Conservation (phyloP, 1,140 invertebrate genomes). For the Popillia japonica region DNA sequence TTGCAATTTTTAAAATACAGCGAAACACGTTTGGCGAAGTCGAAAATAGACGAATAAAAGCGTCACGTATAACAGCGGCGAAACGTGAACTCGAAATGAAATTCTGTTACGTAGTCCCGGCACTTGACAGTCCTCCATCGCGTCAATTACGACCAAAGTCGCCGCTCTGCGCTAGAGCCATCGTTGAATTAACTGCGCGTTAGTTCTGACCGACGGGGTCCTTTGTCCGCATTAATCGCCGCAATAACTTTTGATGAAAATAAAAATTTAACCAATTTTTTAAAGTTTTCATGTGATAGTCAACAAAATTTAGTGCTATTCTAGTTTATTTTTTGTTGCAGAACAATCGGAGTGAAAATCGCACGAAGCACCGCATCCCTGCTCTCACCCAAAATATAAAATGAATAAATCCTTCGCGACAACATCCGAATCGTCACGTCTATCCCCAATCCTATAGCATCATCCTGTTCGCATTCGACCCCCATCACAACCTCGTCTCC, state of each 20-base stretch:
- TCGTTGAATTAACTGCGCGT: neutral
- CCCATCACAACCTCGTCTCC: neutral
- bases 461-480: neutral
- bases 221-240: neutral
- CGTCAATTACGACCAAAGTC: neutral
- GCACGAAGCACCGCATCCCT: too few species aligned
- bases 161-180: neutral
- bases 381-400: too few species aligned
- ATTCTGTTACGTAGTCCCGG: neutral
- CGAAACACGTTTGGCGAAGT: neutral
- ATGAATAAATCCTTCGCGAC: too few species aligned
- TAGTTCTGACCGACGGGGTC: neutral
- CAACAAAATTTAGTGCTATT: too few species aligned
- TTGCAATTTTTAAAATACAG: neutral
- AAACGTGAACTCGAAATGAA: neutral
- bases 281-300: neutral
- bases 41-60: neutral
- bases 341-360: neutral
- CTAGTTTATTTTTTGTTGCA: neutral
- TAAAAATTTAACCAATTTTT: neutral
- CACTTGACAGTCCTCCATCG: neutral
- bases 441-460: neutral
- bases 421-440: neutral
- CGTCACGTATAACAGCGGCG: neutral
- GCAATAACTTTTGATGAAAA: constrained; percentile 1